A percentile compares a stretch with the other conserved stretches of the same genome.
Evolutionary conservation across 1,140 invertebrate genomes (phyloP).

Genomic region (Drosophila lowei): DNA sequence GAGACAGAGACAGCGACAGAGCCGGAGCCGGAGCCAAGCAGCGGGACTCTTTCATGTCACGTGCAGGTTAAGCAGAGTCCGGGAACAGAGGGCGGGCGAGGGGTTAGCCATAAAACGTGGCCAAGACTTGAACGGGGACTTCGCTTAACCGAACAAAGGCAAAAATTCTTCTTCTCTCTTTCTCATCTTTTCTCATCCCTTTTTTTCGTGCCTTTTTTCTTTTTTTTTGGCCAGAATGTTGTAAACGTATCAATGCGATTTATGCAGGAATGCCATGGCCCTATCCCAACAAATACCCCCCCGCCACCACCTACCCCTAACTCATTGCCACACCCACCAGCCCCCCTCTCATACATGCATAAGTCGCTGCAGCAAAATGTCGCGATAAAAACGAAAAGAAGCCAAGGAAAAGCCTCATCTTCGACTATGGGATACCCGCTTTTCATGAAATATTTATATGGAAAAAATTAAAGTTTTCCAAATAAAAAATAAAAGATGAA

Average conservation of each 20-base stretch:
- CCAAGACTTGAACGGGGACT: constrained; percentile 18
- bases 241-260: constrained; percentile 74
- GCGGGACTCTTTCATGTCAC: constrained; percentile 54
- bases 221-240: not conserved
- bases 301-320: constrained; percentile 1
- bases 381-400: constrained; percentile 38
- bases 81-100: constrained; percentile 5
- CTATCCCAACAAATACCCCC: constrained; percentile 9
- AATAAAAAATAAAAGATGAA: too few relatives aligned
- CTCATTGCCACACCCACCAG: not conserved
- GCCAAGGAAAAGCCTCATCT: not conserved
- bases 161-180: constrained; percentile 29
- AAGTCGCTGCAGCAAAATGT: constrained; percentile 46
- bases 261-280: constrained; percentile 61
- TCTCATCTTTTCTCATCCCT: constrained; percentile 9
- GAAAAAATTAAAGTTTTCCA: too few relatives aligned
- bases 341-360: constrained; percentile 7
- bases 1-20: not conserved
- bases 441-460: too few relatives aligned
- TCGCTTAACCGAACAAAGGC: constrained; percentile 47
- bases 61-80: constrained; percentile 50
- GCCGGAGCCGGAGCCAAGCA: not conserved
- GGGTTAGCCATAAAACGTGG: constrained; percentile 72
- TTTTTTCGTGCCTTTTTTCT: not conserved
- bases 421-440: too few relatives aligned